Evolutionary conservation across 2,797 vertebrate species (phyloP), one percentile per base, ranked within the genome.

Genomic region (Pipistrellus kuhlii): DNA sequence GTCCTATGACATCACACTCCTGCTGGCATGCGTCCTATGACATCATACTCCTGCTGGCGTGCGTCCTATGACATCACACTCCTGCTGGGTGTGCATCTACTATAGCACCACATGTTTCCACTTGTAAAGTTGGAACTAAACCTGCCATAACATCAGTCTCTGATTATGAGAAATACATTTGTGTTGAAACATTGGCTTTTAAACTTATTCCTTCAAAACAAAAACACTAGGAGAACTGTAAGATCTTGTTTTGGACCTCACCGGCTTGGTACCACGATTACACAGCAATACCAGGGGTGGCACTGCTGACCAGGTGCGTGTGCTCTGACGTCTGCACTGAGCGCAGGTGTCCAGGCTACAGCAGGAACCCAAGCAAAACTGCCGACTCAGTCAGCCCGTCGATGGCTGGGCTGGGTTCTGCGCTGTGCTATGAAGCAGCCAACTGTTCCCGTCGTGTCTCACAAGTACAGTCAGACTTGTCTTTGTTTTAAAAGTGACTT

Each of bases 401-500:
- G 68, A 88, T 75, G 44, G 17, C 72, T 27, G 38, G n/a, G 32
- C 20, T 44, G 51, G 55, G 83, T 44, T 25, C n/a, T 71, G 4
- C 4, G 35, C 14, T 59, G n/a, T 7, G 20, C 77, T 44, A 12
- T n/a, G 71, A 77, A 72, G 71, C 1, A 85, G 76, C 46, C n/a
- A 18, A 38, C 53, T 17, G 13, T 68, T 84, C 78, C 35, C 48
- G 44, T 12, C 48, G 41, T 18, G 9, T 21, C 41, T 72, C 9
- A 76, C 4, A 48, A 85, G 88, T 53, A 90, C 1, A 72, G 32
- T 69, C 53, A 82, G 12, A 78, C 18, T 48, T 59, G 57, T 72
- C 48, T 93, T 57, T 20, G 18, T 86, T 94, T 92, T 12, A 80
- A 92, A 76, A 73, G 27, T 38, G 10, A 80, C 55, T 57, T 84